A percentile compares a stretch with the other conserved stretches of the same genome.
Conservation (phyloP, 1,140 invertebrate species). For the Teleopsis dalmanni region DNA sequence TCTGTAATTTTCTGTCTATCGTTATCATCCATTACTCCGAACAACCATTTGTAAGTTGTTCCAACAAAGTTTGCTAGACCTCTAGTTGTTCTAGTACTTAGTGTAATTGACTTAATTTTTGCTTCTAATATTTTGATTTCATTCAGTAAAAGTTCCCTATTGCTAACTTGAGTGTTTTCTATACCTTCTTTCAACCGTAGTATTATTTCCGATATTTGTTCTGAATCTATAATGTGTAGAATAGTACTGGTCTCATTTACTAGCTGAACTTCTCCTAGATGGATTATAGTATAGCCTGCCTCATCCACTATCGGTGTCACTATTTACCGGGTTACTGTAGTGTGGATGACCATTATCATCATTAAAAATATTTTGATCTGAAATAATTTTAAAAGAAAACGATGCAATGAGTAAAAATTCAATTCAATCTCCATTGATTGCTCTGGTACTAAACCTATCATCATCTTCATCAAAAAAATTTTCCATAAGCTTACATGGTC, state of each 20-base stretch:
- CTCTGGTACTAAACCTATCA: not conserved
- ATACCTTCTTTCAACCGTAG: no score
- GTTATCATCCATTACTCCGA: not conserved
- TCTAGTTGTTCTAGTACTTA: not conserved
- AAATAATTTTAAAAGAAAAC: no score
- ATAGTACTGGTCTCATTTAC: not conserved
- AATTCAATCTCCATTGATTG: not conserved
- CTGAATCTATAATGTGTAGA: no score
- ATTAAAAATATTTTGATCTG: no score
- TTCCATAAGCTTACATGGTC: not conserved
- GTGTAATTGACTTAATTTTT: not conserved
- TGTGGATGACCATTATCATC: no score
- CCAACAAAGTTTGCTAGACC: not conserved
- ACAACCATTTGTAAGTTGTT: not conserved
- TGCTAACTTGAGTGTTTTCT: not conserved
- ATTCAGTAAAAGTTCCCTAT: not conserved
- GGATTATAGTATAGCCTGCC: not conserved
- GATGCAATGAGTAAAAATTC: no score
- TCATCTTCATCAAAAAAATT: not conserved
- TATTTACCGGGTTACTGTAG: no score
- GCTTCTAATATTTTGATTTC: not conserved
- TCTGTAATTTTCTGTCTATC: not conserved
- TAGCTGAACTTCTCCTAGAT: not conserved
- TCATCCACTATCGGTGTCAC: no score
- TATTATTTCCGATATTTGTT: no score